A percentile compares a stretch with the other conserved stretches of the same genome.
Conservation (phyloP, 2,797 vertebrate genomes). For the Trachops cirrhosus region DNA sequence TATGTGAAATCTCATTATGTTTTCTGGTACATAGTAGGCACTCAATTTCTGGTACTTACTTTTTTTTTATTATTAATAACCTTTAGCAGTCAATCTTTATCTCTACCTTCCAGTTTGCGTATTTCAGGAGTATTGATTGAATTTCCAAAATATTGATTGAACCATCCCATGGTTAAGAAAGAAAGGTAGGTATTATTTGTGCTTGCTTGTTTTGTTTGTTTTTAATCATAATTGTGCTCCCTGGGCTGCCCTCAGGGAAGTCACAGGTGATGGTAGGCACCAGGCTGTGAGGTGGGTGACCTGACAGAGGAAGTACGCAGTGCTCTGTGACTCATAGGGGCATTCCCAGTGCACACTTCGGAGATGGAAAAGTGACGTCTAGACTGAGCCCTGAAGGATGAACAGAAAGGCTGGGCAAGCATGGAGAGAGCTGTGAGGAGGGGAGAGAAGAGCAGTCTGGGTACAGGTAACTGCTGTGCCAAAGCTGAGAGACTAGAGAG, state of each 20-base stretch:
- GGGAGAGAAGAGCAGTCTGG: background rate
- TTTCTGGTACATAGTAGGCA: background rate
- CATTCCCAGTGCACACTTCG: background rate
- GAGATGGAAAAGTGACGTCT: fast-evolving
- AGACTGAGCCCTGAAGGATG: background rate
- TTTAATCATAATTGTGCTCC: background rate
- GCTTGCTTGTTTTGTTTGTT: background rate
- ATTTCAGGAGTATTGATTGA: background rate
- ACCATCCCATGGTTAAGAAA: background rate
- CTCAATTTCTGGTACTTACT: background rate
- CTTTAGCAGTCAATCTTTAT: background rate
- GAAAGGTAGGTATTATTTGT: background rate
- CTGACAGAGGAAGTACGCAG: fast-evolving
- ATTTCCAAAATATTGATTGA: background rate
- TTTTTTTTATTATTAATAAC: slow-evolving; percentile 3
- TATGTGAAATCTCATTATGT: background rate
- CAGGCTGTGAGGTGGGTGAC: fast-evolving
- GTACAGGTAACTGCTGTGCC: background rate
- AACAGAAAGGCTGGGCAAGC: background rate
- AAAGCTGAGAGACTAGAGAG: background rate
- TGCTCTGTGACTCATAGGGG: background rate
- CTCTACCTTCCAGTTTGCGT: background rate
- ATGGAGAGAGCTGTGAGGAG: fast-evolving
- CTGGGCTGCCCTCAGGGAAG: background rate
- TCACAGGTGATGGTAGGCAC: background rate